Evolutionary conservation across 2,888 invertebrate species (phyloP), one percentile per base, ranked within the genome.

Genomic region (Acheta domesticus): DNA sequence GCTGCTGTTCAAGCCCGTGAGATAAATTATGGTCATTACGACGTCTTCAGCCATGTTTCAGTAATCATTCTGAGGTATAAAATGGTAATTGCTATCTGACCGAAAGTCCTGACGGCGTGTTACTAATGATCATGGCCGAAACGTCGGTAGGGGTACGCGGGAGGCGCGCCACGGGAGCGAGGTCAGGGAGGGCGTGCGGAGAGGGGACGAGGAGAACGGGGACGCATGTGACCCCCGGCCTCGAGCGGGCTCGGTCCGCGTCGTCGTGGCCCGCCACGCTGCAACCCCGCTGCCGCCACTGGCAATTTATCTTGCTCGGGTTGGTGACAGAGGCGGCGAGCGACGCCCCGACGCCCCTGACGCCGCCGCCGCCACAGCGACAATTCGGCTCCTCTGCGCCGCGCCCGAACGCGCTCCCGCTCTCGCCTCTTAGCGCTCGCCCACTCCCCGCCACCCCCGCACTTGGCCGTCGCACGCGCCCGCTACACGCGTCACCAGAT

Each of bases 21-120:
- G 62, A 62, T 62, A 62, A 62, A 62, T 62, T 62, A 62, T 62
- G 62, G 62, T 62, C 62, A 62, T 62, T 62, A 62, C 62, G 62
- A 62, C 62, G 62, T 62, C n/a, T 62, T 62, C 62, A 62, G 62
- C 62, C 62, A 62, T 62, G 62, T 62, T 62, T 62, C 62, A 62
- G 62, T 62, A 62, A 62, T 62, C 62, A 62, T 62, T 62, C 62
- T 62, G 62, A 62, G 16, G 62, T 12, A 16, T 62, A 62, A 62
- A 62, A 62, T 62, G 62, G 62, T 62, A 62, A 62, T 62, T 62
- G 62, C 62, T 62, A 62, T 62, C 62, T 62, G 62, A 62, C 62
- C 62, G 62, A 62, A 62, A 62, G 62, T 62, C 62, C 62, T 62
- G 62, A 62, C 62, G 62, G 62, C 62, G 62, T 62, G 62, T 62